Base-by-base conservation (phyloP, 2,797 vertebrate species). In the Gymnodraco acuticeps region DNA sequence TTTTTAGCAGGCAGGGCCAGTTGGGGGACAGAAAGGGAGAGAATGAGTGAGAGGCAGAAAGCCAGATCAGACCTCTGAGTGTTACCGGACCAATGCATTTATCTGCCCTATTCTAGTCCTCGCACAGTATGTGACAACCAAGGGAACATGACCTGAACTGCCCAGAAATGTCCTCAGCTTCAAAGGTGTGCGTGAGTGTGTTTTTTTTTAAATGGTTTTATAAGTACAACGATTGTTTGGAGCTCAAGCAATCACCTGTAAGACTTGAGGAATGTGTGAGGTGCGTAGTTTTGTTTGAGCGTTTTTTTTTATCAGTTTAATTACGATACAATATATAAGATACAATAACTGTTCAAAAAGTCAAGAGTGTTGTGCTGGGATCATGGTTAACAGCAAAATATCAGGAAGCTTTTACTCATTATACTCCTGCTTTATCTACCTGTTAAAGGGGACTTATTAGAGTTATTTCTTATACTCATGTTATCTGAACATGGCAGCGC, bases 1-100 rank as follows among this genome's bases (percentile, higher is more conserved):
- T 86, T 88, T 78, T 85, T 84, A 89, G 82, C 86, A 78, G 89
- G 76, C 81, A 88, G 83, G 84, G 80, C 85, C 75, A 89, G 78
- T 89, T 82, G 87, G 78, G 88, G 85, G 81, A 82, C 89, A 75
- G 77, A 84, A 73, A 84, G 82, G 72, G 83, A 84, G 78, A 72
- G 75, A 88, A 84, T 78, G 81, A 79, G 77, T 43, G 82, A 82
- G 86, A 85, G 78, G 62, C 70, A 65, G 38, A 73, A 72, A 81
- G 53, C 66, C 60, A 48, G 75, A 79, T 63, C 75, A 68, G 84
- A 80, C 66, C 54, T 48, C 67, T 64, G 69, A 72, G 47, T 75
- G n/a, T 53, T 11, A 48, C 76, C 0, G 67, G 66, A 75, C 60
- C 42, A n/a, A 61, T 69, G 19, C 65, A 73, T 78, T 50, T 53